Percentiles rank a stretch among this genome's conserved stretches.
Conservation (phyloP, 2,797 vertebrate species). For the Enteromius anoplus region DNA sequence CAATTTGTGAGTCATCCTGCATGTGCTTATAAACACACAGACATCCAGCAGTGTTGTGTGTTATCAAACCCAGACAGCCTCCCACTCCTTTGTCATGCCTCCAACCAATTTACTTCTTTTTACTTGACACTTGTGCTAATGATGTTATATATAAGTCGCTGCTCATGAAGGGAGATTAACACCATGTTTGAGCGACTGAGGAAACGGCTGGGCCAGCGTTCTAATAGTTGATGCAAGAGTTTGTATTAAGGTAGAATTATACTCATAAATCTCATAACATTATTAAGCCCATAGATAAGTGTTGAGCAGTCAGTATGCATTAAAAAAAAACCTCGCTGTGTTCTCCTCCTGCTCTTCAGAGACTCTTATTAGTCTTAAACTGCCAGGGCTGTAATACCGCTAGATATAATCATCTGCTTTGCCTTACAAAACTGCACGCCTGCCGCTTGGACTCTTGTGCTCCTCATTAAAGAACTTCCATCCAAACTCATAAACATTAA, state of each 20-base stretch:
- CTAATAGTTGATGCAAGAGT: constrained; percentile 52
- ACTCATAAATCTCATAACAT: constrained; percentile 59
- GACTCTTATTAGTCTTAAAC: constrained; percentile 57
- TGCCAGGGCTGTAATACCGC: constrained; percentile 51
- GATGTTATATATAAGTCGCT: constrained; percentile 48
- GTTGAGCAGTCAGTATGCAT: constrained; percentile 41
- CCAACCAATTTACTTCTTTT: constrained; percentile 40
- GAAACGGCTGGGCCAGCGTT: constrained; percentile 24
- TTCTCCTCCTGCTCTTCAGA: constrained; percentile 37
- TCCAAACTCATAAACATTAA: constrained; percentile 60
- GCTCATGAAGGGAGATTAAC: constrained; percentile 44
- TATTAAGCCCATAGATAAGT: constrained; percentile 63
- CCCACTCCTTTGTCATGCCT: constrained; percentile 38
- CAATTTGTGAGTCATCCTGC: constrained; percentile 16
- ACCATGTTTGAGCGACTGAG: constrained; percentile 23
- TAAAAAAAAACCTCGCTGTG: constrained; percentile 22
- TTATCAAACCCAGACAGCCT: constrained; percentile 45
- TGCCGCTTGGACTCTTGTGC: constrained; percentile 41
- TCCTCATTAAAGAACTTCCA: constrained; percentile 52
- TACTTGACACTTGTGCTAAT: constrained; percentile 48
- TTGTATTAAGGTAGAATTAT: constrained; percentile 54
- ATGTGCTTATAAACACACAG: constrained; percentile 20
- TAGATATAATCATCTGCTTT: constrained; percentile 55
- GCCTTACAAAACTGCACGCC: constrained; percentile 41
- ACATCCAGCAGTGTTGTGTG: constrained; percentile 33